Percentiles rank a stretch among this genome's conserved stretches.
Conservation (phyloP, 2,797 vertebrate species). For the Atherinosoma microstoma region DNA sequence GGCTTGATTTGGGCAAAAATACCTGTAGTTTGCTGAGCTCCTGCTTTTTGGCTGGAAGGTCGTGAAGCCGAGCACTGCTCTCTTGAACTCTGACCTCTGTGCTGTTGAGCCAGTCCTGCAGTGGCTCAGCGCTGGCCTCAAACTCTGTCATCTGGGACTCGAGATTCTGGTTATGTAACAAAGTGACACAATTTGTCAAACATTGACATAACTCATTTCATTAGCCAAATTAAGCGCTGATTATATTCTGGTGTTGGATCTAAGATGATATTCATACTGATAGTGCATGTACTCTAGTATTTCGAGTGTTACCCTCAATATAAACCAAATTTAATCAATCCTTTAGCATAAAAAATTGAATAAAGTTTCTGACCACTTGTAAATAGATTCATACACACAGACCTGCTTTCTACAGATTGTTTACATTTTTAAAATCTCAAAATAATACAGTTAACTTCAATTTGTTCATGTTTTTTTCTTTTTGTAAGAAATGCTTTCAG, state of each 20-base stretch:
- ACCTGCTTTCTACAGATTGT: not conserved
- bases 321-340: not conserved
- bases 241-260: not conserved
- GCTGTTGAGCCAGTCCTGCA: conserved; percentile 92
- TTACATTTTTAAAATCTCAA: not conserved
- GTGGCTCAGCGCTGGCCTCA: conserved; percentile 91
- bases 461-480: not conserved
- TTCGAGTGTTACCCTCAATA: not conserved
- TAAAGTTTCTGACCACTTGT: not conserved
- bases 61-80: conserved; percentile 90
- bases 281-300: not conserved
- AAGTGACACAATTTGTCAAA: conserved; percentile 9
- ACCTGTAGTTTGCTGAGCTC: conserved; percentile 96
- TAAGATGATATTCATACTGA: not conserved
- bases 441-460: not conserved
- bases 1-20: conserved; percentile 20
- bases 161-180: conserved; percentile 83
- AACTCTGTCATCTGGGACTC: conserved; percentile 96
- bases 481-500: not conserved
- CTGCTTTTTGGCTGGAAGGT: conserved; percentile 91
- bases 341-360: not conserved
- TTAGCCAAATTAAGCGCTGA: not conserved
- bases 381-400: not conserved
- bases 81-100: conserved; percentile 89
- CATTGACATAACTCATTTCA: not conserved